Conservation (phyloP, 2,113 vertebrate species). For the Lonchura striata region DNA sequence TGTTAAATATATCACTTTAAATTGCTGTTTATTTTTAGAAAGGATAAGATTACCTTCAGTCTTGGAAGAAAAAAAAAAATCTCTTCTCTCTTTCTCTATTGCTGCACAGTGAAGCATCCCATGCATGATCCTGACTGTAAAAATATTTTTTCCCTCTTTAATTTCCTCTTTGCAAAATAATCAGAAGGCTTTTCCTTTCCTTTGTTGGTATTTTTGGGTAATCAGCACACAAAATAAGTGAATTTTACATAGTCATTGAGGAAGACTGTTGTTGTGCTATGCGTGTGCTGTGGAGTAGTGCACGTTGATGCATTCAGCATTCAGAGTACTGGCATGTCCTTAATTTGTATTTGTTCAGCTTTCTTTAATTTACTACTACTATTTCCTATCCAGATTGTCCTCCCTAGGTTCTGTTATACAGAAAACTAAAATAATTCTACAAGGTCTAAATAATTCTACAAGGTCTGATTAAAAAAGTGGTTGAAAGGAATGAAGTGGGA, state of each 20-base stretch:
- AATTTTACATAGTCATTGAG: background rate
- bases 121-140: background rate
- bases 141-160: background rate
- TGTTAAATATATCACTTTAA: background rate
- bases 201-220: background rate
- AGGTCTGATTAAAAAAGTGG: background rate
- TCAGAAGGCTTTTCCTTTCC: background rate
- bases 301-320: background rate
- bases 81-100: background rate
- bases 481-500: background rate
- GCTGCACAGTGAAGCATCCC: background rate
- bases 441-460: background rate
- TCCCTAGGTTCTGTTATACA: background rate
- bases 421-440: background rate
- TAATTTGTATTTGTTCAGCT: background rate
- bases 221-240: background rate
- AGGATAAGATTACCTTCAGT: background rate
- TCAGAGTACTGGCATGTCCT: background rate
- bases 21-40: background rate
- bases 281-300: background rate
- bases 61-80: background rate
- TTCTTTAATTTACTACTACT: background rate
- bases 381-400: background rate
- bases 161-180: background rate
- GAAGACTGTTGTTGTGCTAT: background rate